These are phyloP conservation scores for Cantharis rustica DNA, from an alignment of 2,888 invertebrate species.

Conservation along the genomic window DNA sequence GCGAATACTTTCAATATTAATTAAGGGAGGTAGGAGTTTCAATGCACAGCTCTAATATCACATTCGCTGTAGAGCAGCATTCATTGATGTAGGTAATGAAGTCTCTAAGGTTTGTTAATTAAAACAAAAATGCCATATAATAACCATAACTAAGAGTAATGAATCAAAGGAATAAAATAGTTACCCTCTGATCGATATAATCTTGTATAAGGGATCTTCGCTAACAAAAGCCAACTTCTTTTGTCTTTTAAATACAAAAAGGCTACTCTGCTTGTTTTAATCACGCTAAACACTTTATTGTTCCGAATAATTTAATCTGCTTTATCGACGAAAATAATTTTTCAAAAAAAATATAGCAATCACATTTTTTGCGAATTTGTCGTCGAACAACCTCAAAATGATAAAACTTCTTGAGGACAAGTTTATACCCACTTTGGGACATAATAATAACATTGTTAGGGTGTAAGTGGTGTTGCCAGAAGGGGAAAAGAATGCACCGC, in stretches of 20 bases:
- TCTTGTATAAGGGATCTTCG: slow-evolving; percentile 1
- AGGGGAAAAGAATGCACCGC: slow-evolving; percentile 51
- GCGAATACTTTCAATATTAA: slow-evolving; percentile 22
- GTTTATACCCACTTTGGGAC: slow-evolving; percentile 48
- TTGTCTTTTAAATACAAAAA: neutral
- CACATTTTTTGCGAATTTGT: slow-evolving; percentile 22
- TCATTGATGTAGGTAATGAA: slow-evolving; percentile 28
- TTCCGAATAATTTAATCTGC: neutral
- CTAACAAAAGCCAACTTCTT: neutral
- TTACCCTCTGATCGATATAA: slow-evolving; percentile 21
- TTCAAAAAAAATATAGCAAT: neutral
- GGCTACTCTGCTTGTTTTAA: neutral
- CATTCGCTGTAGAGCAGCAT: slow-evolving; percentile 20
- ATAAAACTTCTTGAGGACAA: slow-evolving; percentile 42
- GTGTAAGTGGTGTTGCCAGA: slow-evolving; percentile 42
- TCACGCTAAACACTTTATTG: neutral
- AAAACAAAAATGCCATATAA: slow-evolving; percentile 35
- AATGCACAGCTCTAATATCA: slow-evolving; percentile 25
- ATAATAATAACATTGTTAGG: slow-evolving; percentile 49
- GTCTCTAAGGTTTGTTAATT: slow-evolving; percentile 36
- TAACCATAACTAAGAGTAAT: slow-evolving; percentile 38
- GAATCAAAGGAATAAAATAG: slow-evolving; percentile 34
- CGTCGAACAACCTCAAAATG: slow-evolving; percentile 21
- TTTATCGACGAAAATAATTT: neutral
- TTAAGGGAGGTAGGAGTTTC: slow-evolving; percentile 22